Base-by-base conservation (phyloP, 2,113 vertebrate genomes). In the Pholis gunnellus region DNA sequence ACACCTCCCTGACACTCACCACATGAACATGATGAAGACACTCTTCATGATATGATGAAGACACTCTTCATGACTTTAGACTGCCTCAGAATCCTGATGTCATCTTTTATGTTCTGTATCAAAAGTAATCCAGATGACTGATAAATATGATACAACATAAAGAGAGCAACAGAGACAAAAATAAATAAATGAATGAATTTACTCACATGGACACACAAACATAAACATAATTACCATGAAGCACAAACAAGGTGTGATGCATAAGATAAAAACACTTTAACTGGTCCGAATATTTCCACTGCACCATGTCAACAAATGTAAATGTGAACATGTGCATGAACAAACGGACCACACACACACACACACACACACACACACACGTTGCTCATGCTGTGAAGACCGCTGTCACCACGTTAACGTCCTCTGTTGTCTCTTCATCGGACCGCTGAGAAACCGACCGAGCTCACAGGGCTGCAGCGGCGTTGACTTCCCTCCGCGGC, bases 401-500 rank as follows among this genome's bases (percentile, higher is more conserved):
- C 1, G 42, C 69, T 66, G 78, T 50, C 72, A 7, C 2, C 25
- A 2, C 9, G 13, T 75, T 75, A 64, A 65, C 67, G 2, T 78
- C 75, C 72, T 73, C 34, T 2, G 3, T 0, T 0, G 25, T 61
- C 48, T 14, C 71, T 25, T 11, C 64, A 44, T 73, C 22, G n/a
- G 72, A 27, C 7, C 46, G 6, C 68, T 17, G 79, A 13, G 75
- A 13, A 54, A 31, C 59, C 60, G 2, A 0, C 50, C 0, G 22
- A 42, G 78, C 75, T 75, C 48, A 0, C 6, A 5, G 36, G 73
- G 46, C 82, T 8, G 67, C 76, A 0, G 81, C 31, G 29, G 63
- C 9, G 0, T 11, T 40, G 17, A 75, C 83, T 38, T 75, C 82
- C 81, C 0, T 73, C 88, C n/a, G 83, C 0, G 90, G 5, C 78